Conservation (phyloP, 2,888 invertebrate genomes). For the Nudaria mundana region DNA sequence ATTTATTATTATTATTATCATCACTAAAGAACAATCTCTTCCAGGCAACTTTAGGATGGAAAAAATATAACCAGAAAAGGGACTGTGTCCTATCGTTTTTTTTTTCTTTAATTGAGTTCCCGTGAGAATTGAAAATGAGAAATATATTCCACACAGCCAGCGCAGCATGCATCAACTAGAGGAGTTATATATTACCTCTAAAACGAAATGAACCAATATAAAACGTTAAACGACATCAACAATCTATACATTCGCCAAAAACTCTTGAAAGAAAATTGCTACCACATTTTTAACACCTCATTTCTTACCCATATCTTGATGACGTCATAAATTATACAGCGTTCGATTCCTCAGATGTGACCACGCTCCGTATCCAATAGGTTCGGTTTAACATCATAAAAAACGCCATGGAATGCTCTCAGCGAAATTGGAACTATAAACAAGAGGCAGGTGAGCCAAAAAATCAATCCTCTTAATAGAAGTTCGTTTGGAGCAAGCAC, state of each 20-base stretch:
- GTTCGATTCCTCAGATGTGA: conserved; percentile 29
- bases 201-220: too few species aligned
- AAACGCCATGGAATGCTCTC: conserved; percentile 37
- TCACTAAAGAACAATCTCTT: too few species aligned
- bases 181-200: too few species aligned
- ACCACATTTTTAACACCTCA: conserved; percentile 8
- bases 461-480: conserved; percentile 37
- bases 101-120: too few species aligned
- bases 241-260: conserved; percentile 7
- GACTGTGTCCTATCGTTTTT: too few species aligned
- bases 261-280: not conserved
- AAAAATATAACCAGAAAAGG: too few species aligned
- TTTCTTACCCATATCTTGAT: conserved; percentile 22
- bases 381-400: conserved; percentile 16
- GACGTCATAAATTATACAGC: conserved; percentile 25
- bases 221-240: conserved; percentile 2
- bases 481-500: conserved; percentile 9
- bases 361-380: conserved; percentile 21
- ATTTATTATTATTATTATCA: too few species aligned
- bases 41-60: too few species aligned
- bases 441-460: conserved; percentile 36
- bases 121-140: too few species aligned
- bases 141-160: too few species aligned
- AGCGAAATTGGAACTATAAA: conserved; percentile 43
- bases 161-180: too few species aligned